Evolutionary conservation across 2,888 invertebrate species (phyloP).

Genomic region (Lasiommata megera): DNA sequence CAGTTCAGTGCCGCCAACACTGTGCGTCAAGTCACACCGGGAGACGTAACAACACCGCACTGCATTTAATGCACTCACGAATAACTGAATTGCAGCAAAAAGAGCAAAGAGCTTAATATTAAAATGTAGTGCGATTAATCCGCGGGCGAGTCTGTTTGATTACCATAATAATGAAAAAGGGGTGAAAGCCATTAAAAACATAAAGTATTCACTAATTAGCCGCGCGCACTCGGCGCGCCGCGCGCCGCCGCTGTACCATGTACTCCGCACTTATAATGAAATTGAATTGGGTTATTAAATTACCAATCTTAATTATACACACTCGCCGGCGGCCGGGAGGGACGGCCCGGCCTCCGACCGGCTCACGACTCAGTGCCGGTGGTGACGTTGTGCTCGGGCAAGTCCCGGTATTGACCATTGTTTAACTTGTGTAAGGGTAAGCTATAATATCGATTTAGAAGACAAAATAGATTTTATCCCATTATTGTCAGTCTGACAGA

Average conservation of each 20-base stretch:
- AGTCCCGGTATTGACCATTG: no score
- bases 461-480: no score
- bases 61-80: neutral
- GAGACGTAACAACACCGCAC: neutral
- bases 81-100: neutral
- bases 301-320: slow-evolving; percentile 16
- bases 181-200: slow-evolving; percentile 20
- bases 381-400: no score
- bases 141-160: slow-evolving; percentile 13
- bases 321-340: neutral
- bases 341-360: no score
- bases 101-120: slow-evolving; percentile 5
- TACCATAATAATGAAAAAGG: slow-evolving; percentile 23
- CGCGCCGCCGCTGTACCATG: neutral
- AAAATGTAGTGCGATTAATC: slow-evolving; percentile 19
- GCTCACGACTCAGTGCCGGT: no score
- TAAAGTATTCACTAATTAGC: slow-evolving; percentile 17
- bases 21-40: no score
- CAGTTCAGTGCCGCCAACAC: no score
- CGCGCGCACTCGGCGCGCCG: slow-evolving; percentile 2
- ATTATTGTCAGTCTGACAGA: no score
- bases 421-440: no score
- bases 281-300: slow-evolving; percentile 23
- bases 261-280: slow-evolving; percentile 18
- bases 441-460: no score